These are phyloP conservation scores for Saguinus imperator DNA, from an alignment of 2,113 vertebrate species.

Conservation along the genomic window DNA sequence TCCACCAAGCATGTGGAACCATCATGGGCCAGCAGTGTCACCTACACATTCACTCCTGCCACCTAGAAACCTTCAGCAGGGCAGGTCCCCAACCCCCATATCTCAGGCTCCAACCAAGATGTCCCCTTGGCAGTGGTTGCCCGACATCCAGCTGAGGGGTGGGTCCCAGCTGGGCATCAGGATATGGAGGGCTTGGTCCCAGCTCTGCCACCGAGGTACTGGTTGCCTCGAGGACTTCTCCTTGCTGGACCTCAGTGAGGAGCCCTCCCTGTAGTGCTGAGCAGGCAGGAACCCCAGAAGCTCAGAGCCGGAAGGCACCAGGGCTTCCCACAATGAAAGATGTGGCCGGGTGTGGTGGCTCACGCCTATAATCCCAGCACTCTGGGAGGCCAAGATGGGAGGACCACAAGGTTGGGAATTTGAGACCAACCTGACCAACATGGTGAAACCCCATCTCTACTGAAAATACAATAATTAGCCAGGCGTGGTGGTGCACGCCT, in stretches of 20 bases:
- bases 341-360: too few relatives aligned
- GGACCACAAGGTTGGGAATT: too few relatives aligned
- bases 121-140: too few relatives aligned
- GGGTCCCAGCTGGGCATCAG: neutral
- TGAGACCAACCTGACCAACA: too few relatives aligned
- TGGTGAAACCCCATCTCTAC: too few relatives aligned
- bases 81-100: too few relatives aligned
- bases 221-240: neutral
- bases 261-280: neutral
- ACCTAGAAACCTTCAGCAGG: neutral
- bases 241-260: neutral
- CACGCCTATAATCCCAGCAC: too few relatives aligned
- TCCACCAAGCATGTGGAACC: neutral
- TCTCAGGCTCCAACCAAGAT: neutral
- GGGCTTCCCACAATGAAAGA: neutral
- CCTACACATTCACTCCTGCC: neutral
- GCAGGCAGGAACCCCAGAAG: neutral
- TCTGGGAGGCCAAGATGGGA: too few relatives aligned
- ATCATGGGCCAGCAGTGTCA: neutral
- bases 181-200: neutral
- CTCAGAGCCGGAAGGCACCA: neutral
- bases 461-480: too few relatives aligned
- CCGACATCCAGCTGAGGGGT: neutral
- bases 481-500: fast-evolving
- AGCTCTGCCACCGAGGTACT: neutral